phyloP scores from a whole-genome alignment of 2,888 invertebrate genomes.

The Antitype chi region DNA sequence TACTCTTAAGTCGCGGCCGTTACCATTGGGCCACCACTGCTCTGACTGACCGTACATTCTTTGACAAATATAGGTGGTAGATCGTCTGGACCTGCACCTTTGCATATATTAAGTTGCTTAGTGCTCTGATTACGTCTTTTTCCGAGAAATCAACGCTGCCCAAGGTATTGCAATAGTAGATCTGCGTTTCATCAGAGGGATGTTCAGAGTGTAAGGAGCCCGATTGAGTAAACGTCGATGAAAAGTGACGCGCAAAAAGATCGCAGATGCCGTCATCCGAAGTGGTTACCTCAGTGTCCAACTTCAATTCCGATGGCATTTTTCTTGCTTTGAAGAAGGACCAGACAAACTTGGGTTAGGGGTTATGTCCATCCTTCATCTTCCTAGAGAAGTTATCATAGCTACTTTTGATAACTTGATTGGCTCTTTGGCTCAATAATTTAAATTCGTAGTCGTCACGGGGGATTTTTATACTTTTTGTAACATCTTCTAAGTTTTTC shows the following conservation, averaged over 20 bases:
- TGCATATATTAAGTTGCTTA: too few relatives aligned
- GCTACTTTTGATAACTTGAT: not conserved
- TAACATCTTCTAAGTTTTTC: conserved; percentile 12
- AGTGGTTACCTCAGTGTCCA: not conserved
- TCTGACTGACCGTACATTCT: too few relatives aligned
- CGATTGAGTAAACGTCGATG: not conserved
- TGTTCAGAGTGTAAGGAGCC: not conserved
- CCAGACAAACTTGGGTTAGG: not conserved
- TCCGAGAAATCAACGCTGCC: too few relatives aligned
- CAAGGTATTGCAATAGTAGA: too few relatives aligned
- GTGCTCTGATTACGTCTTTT: too few relatives aligned
- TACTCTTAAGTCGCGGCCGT: too few relatives aligned
- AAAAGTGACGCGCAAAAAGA: conserved; percentile 8
- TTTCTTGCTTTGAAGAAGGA: conserved; percentile 6
- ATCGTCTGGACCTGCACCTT: too few relatives aligned
- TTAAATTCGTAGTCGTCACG: not conserved
- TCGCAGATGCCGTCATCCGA: not conserved
- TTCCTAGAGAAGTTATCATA: too few relatives aligned
- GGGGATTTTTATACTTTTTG: conserved; percentile 21
- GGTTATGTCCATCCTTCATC: not conserved
- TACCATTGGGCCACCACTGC: too few relatives aligned
- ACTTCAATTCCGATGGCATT: conserved; percentile 1
- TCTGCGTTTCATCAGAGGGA: too few relatives aligned
- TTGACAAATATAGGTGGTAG: too few relatives aligned
- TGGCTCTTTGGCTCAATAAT: not conserved